Conservation (phyloP, 2,888 invertebrate genomes). For the Scrobipalpa costella region DNA sequence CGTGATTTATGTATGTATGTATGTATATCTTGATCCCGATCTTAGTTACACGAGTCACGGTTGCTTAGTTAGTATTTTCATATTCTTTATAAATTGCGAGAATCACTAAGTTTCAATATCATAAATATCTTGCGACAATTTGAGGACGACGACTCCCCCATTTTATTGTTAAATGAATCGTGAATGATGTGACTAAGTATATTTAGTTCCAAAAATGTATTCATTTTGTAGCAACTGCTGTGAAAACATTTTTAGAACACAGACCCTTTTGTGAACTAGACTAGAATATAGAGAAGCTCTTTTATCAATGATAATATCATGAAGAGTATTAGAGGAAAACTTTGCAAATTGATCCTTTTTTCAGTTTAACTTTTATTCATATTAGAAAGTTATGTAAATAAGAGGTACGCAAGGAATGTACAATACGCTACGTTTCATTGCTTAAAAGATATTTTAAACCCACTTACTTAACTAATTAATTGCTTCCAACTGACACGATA, state of each 20-base stretch:
- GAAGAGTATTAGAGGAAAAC: no score
- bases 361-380: no score
- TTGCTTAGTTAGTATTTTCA: background rate
- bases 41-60: background rate
- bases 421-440: no score
- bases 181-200: conserved; percentile 1
- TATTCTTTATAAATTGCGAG: background rate
- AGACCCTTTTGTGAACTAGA: background rate
- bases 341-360: no score
- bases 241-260: background rate
- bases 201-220: background rate
- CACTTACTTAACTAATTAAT: no score
- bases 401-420: no score
- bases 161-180: conserved; percentile 1
- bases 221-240: background rate
- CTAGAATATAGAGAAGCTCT: no score
- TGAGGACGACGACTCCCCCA: conserved; percentile 5
- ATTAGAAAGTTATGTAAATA: no score
- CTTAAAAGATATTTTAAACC: no score
- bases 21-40: background rate
- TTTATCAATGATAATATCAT: no score
- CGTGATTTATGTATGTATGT: no score
- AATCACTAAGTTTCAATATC: background rate
- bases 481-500: no score
- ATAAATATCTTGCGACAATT: background rate